Percentiles rank a stretch among this genome's conserved stretches.
phyloP scores from a whole-genome alignment of 1,140 invertebrate species.

The Idris sp. region DNA sequence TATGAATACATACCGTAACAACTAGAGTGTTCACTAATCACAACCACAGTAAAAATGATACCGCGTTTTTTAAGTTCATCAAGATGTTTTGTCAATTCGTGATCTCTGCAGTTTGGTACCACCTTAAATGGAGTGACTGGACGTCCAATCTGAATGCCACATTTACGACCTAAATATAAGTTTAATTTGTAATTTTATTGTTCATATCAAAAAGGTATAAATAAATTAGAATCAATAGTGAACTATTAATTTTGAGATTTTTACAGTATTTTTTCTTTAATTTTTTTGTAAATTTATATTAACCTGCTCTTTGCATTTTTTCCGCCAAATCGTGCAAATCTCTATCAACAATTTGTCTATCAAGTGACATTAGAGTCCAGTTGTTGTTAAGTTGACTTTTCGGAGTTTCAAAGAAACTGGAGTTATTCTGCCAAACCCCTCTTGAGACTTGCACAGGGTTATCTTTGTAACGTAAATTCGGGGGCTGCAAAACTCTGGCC shows the following conservation, averaged over 20 bases:
- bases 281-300: too few relatives aligned
- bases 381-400: conserved; percentile 35
- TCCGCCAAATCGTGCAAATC: conserved; percentile 30
- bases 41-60: conserved; percentile 78
- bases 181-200: too few relatives aligned
- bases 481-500: conserved; percentile 80
- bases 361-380: conserved; percentile 77
- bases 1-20: conserved; percentile 74
- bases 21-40: conserved; percentile 75
- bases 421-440: conserved; percentile 79
- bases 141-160: too few relatives aligned
- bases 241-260: too few relatives aligned
- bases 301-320: conserved; percentile 53
- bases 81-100: conserved; percentile 34
- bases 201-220: too few relatives aligned
- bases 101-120: too few relatives aligned
- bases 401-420: conserved; percentile 67
- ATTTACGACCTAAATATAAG: too few relatives aligned
- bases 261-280: too few relatives aligned
- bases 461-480: conserved; percentile 77
- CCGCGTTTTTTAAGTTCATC: conserved; percentile 43
- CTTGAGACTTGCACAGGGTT: conserved; percentile 45
- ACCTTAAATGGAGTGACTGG: too few relatives aligned
- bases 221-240: too few relatives aligned
- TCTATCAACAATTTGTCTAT: conserved; percentile 33